Conservation (phyloP, 1,140 invertebrate species). For the Bombus consobrinus region DNA sequence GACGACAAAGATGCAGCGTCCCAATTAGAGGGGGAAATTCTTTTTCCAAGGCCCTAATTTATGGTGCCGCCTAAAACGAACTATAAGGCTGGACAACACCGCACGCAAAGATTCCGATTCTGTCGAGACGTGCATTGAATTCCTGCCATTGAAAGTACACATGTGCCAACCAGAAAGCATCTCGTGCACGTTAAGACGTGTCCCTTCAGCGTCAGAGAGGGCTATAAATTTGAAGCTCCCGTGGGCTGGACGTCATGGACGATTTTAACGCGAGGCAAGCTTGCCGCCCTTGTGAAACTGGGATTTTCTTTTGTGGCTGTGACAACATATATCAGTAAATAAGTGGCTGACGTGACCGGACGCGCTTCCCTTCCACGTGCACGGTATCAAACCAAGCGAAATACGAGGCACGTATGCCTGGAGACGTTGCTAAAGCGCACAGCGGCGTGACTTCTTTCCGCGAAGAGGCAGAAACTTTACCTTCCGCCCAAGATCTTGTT, state of each 20-base stretch:
- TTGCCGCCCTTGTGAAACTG: constrained; percentile 13
- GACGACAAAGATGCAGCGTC: too few relatives aligned
- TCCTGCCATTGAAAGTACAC: neutral
- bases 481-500: neutral
- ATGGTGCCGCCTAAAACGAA: too few relatives aligned
- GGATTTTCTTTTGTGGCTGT: constrained; percentile 41
- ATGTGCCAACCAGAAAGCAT: neutral
- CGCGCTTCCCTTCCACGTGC: neutral
- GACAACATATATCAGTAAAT: constrained; percentile 53
- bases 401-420: constrained; percentile 51
- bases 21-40: neutral
- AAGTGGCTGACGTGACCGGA: constrained; percentile 48
- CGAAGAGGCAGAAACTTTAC: neutral
- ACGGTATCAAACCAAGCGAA: constrained; percentile 32
- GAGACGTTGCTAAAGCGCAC: constrained; percentile 31
- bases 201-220: neutral
- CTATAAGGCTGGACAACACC: neutral
- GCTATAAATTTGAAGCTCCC: constrained; percentile 39
- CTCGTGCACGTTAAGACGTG: constrained; percentile 15
- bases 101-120: constrained; percentile 18
- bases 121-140: constrained; percentile 27
- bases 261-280: constrained; percentile 35
- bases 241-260: constrained; percentile 5
- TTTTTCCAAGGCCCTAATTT: too few relatives aligned
- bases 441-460: constrained; percentile 31